Evolutionary conservation across 2,113 vertebrate species (phyloP), one percentile per base, ranked within the genome.

Genomic region (Columba janthina): DNA sequence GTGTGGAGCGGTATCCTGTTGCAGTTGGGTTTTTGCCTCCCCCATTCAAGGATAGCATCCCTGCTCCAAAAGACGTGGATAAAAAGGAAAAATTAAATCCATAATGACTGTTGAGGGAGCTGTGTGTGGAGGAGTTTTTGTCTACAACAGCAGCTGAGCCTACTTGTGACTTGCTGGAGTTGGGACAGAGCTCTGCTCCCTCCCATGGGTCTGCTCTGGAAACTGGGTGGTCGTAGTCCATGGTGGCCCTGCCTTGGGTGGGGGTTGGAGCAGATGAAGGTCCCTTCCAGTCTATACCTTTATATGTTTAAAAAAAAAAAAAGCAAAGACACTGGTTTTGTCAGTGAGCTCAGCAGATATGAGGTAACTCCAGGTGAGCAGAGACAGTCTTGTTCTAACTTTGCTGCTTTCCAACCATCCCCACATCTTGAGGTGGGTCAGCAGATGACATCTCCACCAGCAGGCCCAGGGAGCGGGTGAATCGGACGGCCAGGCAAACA

Each of bases 201-300:
- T 66, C 10, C 19, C 12, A 1, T 28, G n/a, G 21, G 10, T 54
- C 14, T 12, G 15, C 40, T 74, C 51, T 2, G 15, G 57, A 25
- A 38, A 5, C 40, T 7, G 2, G 4, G 26, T 3, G 3, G 3
- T 25, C 12, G 1, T 25, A 28, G 6, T 64, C 24, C 22, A 0
- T 28, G 36, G 5, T 66, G 77, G 66, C 36, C 32, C 28, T 66
- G n/a, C 42, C 40, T 67, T 50, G 36, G 2, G 4, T 53, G 29
- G 32, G 44, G 24, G 4, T 40, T 87, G 46, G 36, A 54, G 18
- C 42, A 57, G 17, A 3, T 46, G 44, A 22, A 72, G 32, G 9
- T 65, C 22, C 16, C 53, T 88, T 67, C 53, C 20, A 60, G 29
- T 10, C 24, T 12, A 1, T 54, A 34, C 14, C 12, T 3, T 48